Percentiles rank a stretch among this genome's conserved stretches.
Evolutionary conservation across 2,113 vertebrate species (phyloP).

Genomic region (Salvelinus alpinus): DNA sequence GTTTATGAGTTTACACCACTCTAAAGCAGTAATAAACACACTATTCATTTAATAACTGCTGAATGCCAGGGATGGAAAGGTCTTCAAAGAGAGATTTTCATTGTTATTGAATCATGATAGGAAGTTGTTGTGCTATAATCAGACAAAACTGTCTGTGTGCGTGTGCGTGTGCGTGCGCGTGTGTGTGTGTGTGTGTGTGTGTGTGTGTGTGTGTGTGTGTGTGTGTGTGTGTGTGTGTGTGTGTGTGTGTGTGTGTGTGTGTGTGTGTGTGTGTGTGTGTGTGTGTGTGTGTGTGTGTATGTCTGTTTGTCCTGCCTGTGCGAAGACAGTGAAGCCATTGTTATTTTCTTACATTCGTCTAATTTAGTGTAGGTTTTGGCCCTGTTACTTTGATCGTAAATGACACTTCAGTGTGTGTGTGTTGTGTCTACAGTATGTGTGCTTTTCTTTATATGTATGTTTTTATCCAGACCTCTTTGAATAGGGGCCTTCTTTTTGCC

Average conservation of each 20-base stretch:
- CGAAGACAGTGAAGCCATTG: no score
- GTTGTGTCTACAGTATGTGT: slow-evolving; percentile 22
- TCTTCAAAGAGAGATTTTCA: slow-evolving; percentile 78
- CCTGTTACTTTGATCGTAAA: no score
- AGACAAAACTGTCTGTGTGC: slow-evolving; percentile 6
- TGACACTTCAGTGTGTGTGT: slow-evolving; percentile 8
- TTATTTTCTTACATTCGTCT: slow-evolving; percentile 36
- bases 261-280: no score
- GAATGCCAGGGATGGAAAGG: slow-evolving; percentile 81
- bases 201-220: no score
- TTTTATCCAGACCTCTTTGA: slow-evolving; percentile 73
- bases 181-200: no score
- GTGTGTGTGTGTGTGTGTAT: no score
- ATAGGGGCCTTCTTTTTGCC: slow-evolving; percentile 86
- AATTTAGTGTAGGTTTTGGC: slow-evolving; percentile 53
- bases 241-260: no score
- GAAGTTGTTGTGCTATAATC: slow-evolving; percentile 70
- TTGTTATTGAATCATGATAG: slow-evolving; percentile 80
- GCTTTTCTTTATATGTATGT: slow-evolving; percentile 77
- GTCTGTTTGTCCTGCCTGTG: no score
- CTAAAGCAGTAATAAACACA: slow-evolving; percentile 96
- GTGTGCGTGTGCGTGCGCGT: no score
- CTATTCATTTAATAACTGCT: slow-evolving; percentile 90
- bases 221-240: no score
- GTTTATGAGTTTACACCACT: slow-evolving; percentile 98